Evolutionary conservation across 2,113 vertebrate species (phyloP), one percentile per base, ranked within the genome.

Genomic region (Onychostruthus taczanowskii): DNA sequence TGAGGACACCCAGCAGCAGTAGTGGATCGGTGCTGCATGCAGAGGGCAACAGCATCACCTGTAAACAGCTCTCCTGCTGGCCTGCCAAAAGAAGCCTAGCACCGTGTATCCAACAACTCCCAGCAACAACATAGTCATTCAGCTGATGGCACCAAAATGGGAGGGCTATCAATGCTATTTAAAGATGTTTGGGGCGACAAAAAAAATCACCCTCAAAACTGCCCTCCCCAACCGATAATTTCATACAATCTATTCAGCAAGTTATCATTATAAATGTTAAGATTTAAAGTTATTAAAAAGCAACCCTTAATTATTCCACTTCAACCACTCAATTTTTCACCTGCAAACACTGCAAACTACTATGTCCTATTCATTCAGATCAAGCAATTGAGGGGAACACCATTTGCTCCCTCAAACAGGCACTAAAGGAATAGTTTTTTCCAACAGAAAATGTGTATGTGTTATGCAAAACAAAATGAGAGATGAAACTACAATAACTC

Each of bases 1-100:
- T 22, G 50, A 75, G 37, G 84, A 70, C 83, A 88, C 10, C 22
- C 73, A 59, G 76, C 84, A 55, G 61, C 88, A 89, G 46, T 27
- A 58, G 27, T 8, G n/a, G 37, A 18, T 46, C 0, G 0, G 31
- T 56, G 73, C 80, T 22, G 15, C 27, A 68, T 2, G 7, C 28
- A 72, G 27, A 70, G 43, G 68, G 39, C 67, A 61, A 87, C 1
- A 67, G 21, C 15, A 55, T 16, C 67, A 70, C 35, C 50, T 61
- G 16, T 26, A 73, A 74, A 39, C 46, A 72, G 31, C 35, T 84
- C 28, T 96, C 53, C 64, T 66, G 63, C 58, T 46, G 79, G 50
- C 27, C 35, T 61, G 43, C 59, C 30, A 74, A 56, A 69, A 39
- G 23, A 50, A 80, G 55, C 73, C 56, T 33, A 21, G 43, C 47